Evolutionary conservation across 2,113 vertebrate genomes (phyloP), one percentile per base, ranked within the genome.

Genomic region (Oncorhynchus mykiss): DNA sequence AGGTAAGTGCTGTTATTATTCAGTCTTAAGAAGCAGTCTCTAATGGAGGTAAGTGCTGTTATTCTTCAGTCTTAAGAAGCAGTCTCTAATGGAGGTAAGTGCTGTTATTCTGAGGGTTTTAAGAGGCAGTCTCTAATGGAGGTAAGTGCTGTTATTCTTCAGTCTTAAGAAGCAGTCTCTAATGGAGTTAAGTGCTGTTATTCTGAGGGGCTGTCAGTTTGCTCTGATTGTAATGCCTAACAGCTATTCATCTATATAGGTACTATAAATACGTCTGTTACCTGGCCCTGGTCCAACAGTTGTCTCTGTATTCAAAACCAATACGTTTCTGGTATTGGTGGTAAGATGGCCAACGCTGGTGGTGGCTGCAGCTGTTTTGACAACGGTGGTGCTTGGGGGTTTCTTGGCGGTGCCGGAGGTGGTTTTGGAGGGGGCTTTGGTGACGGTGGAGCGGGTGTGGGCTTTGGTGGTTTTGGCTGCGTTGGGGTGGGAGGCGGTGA

Each of bases 201-300:
- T 62, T 22, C 8, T 62, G 59, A 62, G 59, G 51, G 51, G 5
- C 14, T 54, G 51, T 18, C 22, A 24, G 59, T 62, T 62, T 62
- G 59, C 18, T 62, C 7, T 62, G 59, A 4, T 9, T 62, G 16
- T 57, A 57, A 18, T 20, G 54, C 18, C 13, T 57, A 57, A 57
- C 59, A n/a, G 7, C 18, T n/a, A 62, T 20, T 20, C 0, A 60
- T 13, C 18, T 62, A 9, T n/a, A 20, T 8, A 62, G 2, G 59
- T 22, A 16, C 7, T 62, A 62, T 20, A 62, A 62, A 62, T 22
- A n/a, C 2, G 2, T 16, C 0, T 62, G 7, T 27, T 86, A 93
- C 93, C 89, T 85, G 90, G 84, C 64, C 49, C 87, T 64, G 86
- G 78, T 31, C 72, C 45, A 49, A 77, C 45, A 1, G 84, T 72